Evolutionary conservation across 2,797 vertebrate species (phyloP).

Genomic region (Onychomys leucogaster): DNA sequence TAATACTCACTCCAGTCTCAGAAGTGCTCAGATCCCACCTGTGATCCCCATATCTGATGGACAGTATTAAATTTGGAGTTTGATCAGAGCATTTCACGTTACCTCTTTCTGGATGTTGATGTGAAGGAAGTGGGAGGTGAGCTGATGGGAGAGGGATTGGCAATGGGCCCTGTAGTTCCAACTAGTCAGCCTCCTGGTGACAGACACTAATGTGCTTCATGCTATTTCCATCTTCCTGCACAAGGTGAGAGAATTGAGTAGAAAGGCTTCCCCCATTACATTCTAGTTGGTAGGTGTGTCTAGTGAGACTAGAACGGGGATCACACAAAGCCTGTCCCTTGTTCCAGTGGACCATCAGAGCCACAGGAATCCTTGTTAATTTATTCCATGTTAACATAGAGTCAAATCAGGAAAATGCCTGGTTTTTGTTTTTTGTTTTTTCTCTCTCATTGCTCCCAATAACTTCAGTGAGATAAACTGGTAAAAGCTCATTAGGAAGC

Average conservation of each 20-base stretch:
- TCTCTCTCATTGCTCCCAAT: neutral
- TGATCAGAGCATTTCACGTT: neutral
- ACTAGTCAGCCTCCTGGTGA: neutral
- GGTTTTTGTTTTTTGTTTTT: neutral
- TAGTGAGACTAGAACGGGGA: neutral
- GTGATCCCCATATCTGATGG: neutral
- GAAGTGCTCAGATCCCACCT: neutral
- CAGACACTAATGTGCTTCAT: neutral
- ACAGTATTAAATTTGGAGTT: neutral
- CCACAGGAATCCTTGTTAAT: rapidly evolving
- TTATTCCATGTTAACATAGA: too few species aligned
- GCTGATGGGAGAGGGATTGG: neutral
- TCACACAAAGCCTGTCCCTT: neutral
- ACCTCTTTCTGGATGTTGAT: neutral
- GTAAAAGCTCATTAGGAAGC: neutral
- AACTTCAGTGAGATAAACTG: neutral
- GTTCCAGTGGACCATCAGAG: neutral
- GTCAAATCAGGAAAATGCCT: neutral
- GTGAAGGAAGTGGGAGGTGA: neutral
- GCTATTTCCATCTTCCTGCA: neutral
- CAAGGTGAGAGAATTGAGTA: neutral
- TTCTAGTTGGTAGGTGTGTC: neutral
- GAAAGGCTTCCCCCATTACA: neutral
- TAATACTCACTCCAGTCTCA: neutral
- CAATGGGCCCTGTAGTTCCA: neutral